Evolutionary conservation across 2,797 vertebrate genomes (phyloP).

Genomic region (Coracias cyanogaster): DNA sequence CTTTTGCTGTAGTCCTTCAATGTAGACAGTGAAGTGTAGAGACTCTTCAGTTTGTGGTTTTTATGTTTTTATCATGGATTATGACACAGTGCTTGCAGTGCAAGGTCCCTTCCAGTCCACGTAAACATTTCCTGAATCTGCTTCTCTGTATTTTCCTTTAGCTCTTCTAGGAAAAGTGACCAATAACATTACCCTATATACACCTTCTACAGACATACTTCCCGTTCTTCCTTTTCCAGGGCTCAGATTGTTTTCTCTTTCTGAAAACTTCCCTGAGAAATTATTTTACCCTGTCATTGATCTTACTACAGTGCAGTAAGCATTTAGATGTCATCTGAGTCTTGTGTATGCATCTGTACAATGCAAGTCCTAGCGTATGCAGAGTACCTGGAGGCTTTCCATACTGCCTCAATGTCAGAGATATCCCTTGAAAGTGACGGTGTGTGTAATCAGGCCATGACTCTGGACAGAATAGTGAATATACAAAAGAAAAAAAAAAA

Average conservation of each 20-base stretch:
- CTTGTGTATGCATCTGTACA: not conserved
- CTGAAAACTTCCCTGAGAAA: not conserved
- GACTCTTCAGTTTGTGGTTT: not conserved
- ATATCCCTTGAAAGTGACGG: not conserved
- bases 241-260: not conserved
- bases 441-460: fast-evolving
- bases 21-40: not conserved
- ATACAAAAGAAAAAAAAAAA: not conserved
- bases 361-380: not conserved
- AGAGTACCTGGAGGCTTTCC: not conserved
- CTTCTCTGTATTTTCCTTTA: not conserved
- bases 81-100: not conserved
- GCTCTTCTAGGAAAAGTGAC: not conserved
- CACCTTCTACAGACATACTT: not conserved
- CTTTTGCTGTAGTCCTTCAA: not conserved
- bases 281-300: not conserved
- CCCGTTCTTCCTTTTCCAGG: not conserved
- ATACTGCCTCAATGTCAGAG: not conserved
- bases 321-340: not conserved
- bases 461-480: not conserved
- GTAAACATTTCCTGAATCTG: not conserved
- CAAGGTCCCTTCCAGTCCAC: not conserved
- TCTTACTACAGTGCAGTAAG: not conserved
- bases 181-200: not conserved
- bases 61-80: not conserved